These are phyloP conservation scores for Actenoides lindsayi DNA, from an alignment of 2,113 vertebrate species.

Conservation along the genomic window DNA sequence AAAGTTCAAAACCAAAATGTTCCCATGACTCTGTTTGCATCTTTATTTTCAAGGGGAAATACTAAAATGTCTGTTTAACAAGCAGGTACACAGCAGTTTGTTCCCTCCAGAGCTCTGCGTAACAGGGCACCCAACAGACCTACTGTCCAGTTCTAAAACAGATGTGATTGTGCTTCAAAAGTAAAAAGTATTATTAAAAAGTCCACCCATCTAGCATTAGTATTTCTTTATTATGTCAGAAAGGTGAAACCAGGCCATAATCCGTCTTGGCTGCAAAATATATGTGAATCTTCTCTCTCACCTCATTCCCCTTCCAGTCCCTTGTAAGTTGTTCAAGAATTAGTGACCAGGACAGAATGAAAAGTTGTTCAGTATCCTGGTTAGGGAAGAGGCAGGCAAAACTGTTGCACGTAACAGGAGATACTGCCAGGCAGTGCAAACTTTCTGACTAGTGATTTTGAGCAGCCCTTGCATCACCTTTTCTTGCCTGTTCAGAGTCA, in stretches of 20 bases:
- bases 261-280: not conserved
- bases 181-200: not conserved
- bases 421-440: not conserved
- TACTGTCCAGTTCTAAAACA: not conserved
- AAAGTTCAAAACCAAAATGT: not conserved
- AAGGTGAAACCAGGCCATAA: not conserved
- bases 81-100: not conserved
- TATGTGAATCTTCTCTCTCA: not conserved
- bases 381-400: not conserved
- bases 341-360: not conserved
- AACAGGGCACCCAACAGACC: not conserved
- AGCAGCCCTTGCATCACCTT: not conserved
- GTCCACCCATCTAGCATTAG: not conserved
- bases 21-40: not conserved
- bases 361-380: not conserved
- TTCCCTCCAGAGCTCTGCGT: not conserved
- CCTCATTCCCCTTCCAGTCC: not conserved
- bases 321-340: not conserved
- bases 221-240: not conserved
- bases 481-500: not conserved
- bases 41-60: not conserved
- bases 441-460: not conserved
- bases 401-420: not conserved
- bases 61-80: not conserved
- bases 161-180: not conserved